Evolutionary conservation across 2,888 invertebrate genomes (phyloP).

Genomic region (Mongoloraphidia duomilia): DNA sequence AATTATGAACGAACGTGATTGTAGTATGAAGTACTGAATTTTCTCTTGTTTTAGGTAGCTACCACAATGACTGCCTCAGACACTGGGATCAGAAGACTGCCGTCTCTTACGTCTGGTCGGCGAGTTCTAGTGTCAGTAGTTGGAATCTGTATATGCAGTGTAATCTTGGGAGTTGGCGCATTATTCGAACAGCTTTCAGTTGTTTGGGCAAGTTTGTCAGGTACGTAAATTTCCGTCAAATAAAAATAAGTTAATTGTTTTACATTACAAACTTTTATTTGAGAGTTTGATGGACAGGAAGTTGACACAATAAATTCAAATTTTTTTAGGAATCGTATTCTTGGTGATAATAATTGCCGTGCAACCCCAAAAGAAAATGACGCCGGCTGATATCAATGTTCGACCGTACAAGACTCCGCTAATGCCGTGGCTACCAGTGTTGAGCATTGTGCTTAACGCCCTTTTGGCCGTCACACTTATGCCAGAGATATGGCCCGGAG

Average conservation of each 20-base stretch:
- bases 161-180: slow-evolving; percentile 16
- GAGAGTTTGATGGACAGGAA: background rate
- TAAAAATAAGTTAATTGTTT: no score
- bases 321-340: slow-evolving; percentile 35
- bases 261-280: no score
- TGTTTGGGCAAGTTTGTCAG: slow-evolving; percentile 21
- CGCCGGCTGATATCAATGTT: no score
- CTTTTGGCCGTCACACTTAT: slow-evolving; percentile 39
- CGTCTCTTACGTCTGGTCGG: slow-evolving; percentile 9
- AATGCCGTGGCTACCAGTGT: slow-evolving; percentile 30
- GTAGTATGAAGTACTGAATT: background rate
- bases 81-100: slow-evolving; percentile 5
- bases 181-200: slow-evolving; percentile 18
- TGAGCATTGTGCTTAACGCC: slow-evolving; percentile 33
- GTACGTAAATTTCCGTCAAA: slow-evolving; percentile 13
- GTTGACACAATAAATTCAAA: slow-evolving; percentile 1
- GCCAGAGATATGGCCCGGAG: slow-evolving; percentile 44
- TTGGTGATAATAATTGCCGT: slow-evolving; percentile 36
- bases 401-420: slow-evolving; percentile 25
- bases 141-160: slow-evolving; percentile 4
- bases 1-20: no score
- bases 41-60: slow-evolving; percentile 21
- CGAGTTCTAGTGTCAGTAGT: slow-evolving; percentile 8
- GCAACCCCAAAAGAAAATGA: slow-evolving; percentile 31
- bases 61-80: slow-evolving; percentile 14